Evolutionary conservation across 2,888 invertebrate species (phyloP).

Genomic region (Eumacrocentrus americanus): DNA sequence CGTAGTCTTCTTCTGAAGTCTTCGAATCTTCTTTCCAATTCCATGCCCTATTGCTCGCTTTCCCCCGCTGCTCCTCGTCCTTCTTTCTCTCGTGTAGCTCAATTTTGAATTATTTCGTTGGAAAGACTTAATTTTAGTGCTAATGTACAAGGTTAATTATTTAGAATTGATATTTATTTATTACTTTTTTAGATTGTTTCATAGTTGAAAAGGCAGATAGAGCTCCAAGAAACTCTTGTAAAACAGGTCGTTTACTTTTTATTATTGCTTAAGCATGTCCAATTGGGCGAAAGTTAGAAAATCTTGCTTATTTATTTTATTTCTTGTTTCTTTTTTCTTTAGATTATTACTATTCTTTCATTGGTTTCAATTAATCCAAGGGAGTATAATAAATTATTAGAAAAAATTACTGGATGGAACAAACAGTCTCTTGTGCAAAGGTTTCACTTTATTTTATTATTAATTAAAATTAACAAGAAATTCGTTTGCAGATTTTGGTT

Average conservation of each 20-base stretch:
- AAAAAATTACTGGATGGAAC: slow-evolving; percentile 55
- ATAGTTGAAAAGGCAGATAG: no score
- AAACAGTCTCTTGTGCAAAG: slow-evolving; percentile 43
- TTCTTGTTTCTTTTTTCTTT: neutral
- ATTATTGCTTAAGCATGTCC: no score
- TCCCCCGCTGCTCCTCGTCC: slow-evolving; percentile 43
- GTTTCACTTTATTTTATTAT: slow-evolving; percentile 12
- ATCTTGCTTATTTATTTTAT: slow-evolving; percentile 1
- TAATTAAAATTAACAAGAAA: no score
- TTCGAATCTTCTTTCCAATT: slow-evolving; percentile 13
- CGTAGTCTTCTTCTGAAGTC: no score
- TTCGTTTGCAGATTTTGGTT: no score
- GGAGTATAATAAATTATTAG: slow-evolving; percentile 28
- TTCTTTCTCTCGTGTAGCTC: slow-evolving; percentile 49
- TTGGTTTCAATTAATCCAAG: neutral
- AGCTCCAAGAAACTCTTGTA: no score
- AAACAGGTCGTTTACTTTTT: no score
- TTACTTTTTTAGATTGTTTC: no score
- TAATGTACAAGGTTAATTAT: no score
- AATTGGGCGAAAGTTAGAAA: no score
- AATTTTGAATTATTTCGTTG: slow-evolving; percentile 48
- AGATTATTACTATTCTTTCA: neutral
- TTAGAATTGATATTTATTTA: no score
- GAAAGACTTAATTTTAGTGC: neutral
- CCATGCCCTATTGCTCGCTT: slow-evolving; percentile 19